These are phyloP conservation scores for Pristionchus fissidentatus DNA, from an alignment of 2,888 invertebrate genomes.

Conservation along the genomic window DNA sequence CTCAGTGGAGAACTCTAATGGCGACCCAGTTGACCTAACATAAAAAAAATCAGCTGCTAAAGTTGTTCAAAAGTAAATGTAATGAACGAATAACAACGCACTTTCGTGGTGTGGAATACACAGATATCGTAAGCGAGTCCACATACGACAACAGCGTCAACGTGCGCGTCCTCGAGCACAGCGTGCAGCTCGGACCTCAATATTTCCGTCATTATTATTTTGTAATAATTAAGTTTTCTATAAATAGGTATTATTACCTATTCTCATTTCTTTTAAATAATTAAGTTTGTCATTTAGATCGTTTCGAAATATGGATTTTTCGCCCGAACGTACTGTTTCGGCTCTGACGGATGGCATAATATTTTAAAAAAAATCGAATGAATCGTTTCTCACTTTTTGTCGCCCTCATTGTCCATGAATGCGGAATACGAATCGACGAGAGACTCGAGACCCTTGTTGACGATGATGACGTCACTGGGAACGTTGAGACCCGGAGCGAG, in stretches of 20 bases:
- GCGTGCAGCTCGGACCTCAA: constrained; percentile 88
- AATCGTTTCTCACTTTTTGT: constrained; percentile 72
- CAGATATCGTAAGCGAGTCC: constrained; percentile 96
- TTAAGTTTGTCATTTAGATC: no score
- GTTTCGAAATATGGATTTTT: no score
- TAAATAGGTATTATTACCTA: not conserved
- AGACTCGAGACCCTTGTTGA: constrained; percentile 85
- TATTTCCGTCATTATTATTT: not conserved
- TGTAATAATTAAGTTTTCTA: not conserved
- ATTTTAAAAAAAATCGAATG: not conserved
- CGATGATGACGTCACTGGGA: not conserved
- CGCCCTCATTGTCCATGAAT: constrained; percentile 95
- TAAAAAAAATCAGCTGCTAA: no score
- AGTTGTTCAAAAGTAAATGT: no score
- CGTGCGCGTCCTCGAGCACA: constrained; percentile 85
- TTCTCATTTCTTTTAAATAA: not conserved
- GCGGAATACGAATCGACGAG: constrained; percentile 96
- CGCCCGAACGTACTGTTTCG: not conserved
- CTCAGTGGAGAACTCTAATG: no score
- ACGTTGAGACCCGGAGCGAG: not conserved
- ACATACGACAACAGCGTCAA: constrained; percentile 93
- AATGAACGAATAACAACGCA: no score
- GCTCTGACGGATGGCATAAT: not conserved
- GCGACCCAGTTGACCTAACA: no score
- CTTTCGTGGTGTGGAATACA: constrained; percentile 79